Percentiles rank a stretch among this genome's conserved stretches.
Conservation (phyloP, 2,888 invertebrate species). For the Aethes cnicana region DNA sequence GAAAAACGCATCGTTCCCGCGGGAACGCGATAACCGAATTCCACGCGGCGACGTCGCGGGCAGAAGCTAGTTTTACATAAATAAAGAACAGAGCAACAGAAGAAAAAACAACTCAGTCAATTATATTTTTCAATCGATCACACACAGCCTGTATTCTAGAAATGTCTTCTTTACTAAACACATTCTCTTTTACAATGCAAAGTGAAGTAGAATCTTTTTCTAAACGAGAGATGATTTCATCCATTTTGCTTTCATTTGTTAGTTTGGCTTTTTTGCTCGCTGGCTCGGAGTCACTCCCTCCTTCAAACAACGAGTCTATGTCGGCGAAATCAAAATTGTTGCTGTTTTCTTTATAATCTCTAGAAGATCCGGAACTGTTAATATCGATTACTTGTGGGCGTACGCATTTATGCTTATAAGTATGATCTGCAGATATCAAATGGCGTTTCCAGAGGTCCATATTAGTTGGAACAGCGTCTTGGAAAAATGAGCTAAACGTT, state of each 20-base stretch:
- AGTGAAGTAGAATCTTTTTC: conserved; percentile 53
- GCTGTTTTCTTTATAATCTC: conserved; percentile 35
- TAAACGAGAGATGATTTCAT: conserved; percentile 44
- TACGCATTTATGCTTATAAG: conserved; percentile 53
- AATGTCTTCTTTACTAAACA: conserved; percentile 47
- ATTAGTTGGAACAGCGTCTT: conserved; percentile 2
- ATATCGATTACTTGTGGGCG: conserved; percentile 28
- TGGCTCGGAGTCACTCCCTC: conserved; percentile 50
- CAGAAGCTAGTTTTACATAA: too few relatives aligned
- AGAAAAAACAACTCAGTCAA: conserved; percentile 40
- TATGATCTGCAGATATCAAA: conserved; percentile 34
- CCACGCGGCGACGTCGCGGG: too few relatives aligned
- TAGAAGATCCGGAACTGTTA: conserved; percentile 18
- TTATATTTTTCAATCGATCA: conserved; percentile 56
- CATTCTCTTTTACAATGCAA: conserved; percentile 48
- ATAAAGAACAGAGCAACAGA: too few relatives aligned
- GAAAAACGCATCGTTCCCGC: too few relatives aligned
- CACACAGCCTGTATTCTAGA: conserved; percentile 52
- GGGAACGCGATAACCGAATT: too few relatives aligned
- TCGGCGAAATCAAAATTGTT: conserved; percentile 63
- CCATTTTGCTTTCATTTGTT: conserved; percentile 35
- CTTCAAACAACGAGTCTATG: conserved; percentile 55
- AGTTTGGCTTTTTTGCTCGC: conserved; percentile 59
- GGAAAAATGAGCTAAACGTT: conserved; percentile 36
- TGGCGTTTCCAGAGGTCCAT: conserved; percentile 36